Percentiles rank a stretch among this genome's conserved stretches.
phyloP scores from a whole-genome alignment of 23 tunicate species.

The Clavelina lepadiformis region DNA sequence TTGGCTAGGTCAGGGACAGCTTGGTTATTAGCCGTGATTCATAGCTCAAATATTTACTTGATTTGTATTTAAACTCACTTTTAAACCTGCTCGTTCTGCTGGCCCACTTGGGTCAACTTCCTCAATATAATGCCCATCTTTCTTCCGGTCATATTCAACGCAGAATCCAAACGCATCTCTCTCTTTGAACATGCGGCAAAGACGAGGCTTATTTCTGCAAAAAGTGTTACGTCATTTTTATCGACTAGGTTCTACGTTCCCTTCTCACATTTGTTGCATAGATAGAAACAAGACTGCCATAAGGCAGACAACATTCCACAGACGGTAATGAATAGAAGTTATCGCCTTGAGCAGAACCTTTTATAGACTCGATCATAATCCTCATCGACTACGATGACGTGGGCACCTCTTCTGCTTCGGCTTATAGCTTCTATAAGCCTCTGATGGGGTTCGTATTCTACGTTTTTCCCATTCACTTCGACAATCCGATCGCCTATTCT shows the following conservation, averaged over 20 bases:
- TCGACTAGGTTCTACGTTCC: too few species aligned
- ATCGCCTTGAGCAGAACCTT: too few species aligned
- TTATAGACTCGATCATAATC: constrained; percentile 86
- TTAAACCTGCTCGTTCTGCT: constrained; percentile 73
- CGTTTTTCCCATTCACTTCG: constrained; percentile 95
- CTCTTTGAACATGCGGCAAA: constrained; percentile 89
- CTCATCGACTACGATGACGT: constrained; percentile 95
- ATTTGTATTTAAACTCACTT: constrained; percentile 13
- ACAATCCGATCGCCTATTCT: constrained; percentile 96
- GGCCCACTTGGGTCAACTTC: constrained; percentile 78
- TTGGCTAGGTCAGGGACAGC: too few species aligned
- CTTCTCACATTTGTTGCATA: too few species aligned
- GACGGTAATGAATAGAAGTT: too few species aligned
- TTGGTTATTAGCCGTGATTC: too few species aligned
- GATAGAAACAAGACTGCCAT: too few species aligned
- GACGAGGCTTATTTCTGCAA: constrained; percentile 89
- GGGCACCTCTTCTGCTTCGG: constrained; percentile 29
- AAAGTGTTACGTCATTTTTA: too few species aligned
- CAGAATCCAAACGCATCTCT: constrained; percentile 70
- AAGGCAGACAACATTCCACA: too few species aligned
- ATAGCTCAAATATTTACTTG: not conserved
- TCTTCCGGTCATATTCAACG: constrained; percentile 38
- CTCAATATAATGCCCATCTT: constrained; percentile 85
- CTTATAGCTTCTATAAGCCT: constrained; percentile 62
- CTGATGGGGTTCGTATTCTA: constrained; percentile 89